Conservation (phyloP, 2,888 invertebrate genomes). For the Agrochola litura region DNA sequence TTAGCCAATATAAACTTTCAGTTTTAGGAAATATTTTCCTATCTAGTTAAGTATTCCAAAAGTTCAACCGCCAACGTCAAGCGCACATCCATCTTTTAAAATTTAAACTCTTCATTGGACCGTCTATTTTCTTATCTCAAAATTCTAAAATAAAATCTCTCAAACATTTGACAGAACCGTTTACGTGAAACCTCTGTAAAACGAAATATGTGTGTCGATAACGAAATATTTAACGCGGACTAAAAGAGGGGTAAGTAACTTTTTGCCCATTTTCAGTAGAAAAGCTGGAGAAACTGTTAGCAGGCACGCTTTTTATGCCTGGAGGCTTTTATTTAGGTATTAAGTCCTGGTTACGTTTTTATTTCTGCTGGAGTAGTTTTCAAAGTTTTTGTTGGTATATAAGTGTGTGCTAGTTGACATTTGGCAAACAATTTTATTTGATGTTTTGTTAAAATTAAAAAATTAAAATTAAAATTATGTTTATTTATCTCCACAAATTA, state of each 20-base stretch:
- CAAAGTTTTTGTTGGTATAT: too few species aligned
- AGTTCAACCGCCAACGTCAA: not conserved
- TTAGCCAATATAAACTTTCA: not conserved
- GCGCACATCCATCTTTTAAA: not conserved
- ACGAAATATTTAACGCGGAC: slow-evolving; percentile 1
- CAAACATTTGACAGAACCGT: slow-evolving; percentile 37
- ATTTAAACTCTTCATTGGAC: not conserved
- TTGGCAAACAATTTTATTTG: too few species aligned
- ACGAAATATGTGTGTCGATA: slow-evolving; percentile 21
- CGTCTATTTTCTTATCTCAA: slow-evolving; percentile 18
- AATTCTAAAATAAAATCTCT: slow-evolving; percentile 26
- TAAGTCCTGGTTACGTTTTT: too few species aligned
- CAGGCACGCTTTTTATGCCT: too few species aligned
- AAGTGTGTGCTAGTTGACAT: too few species aligned
- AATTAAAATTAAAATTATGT: too few species aligned
- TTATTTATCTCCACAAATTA: too few species aligned
- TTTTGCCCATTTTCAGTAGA: not conserved
- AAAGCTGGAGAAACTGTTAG: not conserved
- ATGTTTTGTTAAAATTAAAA: too few species aligned
- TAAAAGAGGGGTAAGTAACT: not conserved
- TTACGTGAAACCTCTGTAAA: slow-evolving; percentile 25
- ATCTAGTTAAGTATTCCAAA: too few species aligned
- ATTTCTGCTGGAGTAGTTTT: too few species aligned
- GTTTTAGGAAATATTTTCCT: not conserved
- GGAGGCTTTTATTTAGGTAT: too few species aligned